Evolutionary conservation across 1,140 invertebrate genomes (phyloP).

Genomic region (Dufourea novaeangliae): DNA sequence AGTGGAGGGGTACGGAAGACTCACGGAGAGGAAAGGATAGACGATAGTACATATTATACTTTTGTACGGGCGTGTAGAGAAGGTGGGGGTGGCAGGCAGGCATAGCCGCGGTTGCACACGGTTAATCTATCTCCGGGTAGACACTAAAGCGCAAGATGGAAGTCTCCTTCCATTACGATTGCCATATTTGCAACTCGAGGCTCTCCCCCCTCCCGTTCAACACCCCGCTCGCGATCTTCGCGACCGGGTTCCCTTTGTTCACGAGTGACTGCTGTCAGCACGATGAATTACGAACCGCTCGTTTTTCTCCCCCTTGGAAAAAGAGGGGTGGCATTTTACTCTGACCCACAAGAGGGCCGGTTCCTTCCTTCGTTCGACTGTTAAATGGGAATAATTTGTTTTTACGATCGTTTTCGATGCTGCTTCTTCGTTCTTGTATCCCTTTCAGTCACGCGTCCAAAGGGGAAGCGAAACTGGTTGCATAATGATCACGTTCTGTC

Average conservation of each 20-base stretch:
- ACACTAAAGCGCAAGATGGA: constrained; percentile 75
- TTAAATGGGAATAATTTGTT: constrained; percentile 11
- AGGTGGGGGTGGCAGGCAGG: constrained; percentile 63
- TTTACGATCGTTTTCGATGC: not conserved
- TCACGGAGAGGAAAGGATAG: constrained; percentile 49
- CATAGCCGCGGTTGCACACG: constrained; percentile 66
- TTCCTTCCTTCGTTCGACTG: not conserved
- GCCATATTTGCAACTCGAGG: constrained; percentile 63
- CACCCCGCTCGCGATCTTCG: constrained; percentile 37
- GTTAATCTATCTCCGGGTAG: constrained; percentile 73
- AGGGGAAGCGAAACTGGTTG: not conserved
- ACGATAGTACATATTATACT: constrained; percentile 65
- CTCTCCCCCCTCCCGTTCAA: not conserved
- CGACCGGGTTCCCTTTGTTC: constrained; percentile 57
- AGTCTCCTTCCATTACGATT: constrained; percentile 71
- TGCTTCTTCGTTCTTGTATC: not conserved
- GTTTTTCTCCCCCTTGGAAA: constrained; percentile 33
- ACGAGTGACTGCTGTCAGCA: constrained; percentile 33
- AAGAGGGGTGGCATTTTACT: no score
- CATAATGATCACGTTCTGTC: not conserved
- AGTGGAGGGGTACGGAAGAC: constrained; percentile 59
- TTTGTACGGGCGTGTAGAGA: constrained; percentile 52
- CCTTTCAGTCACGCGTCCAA: no score
- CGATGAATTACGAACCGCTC: constrained; percentile 39
- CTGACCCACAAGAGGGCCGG: not conserved